phyloP scores from a whole-genome alignment of 92 coral and sea anemone species.

The Scolanthus callimorphus region DNA sequence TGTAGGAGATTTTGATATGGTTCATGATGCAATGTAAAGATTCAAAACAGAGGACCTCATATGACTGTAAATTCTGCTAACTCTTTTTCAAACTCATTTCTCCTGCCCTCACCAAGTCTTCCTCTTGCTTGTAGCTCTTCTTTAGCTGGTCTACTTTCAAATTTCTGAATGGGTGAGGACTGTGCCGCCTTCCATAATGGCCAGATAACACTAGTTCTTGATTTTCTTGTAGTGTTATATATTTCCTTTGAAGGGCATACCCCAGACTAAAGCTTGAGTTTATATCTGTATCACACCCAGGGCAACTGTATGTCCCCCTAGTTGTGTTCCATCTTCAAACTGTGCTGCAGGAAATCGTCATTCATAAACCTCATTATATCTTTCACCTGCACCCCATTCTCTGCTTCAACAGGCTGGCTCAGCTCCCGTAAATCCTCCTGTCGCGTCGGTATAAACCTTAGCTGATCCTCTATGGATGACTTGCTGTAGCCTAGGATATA shows the following conservation, averaged over 20 bases:
- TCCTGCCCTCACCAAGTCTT: neutral
- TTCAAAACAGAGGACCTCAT: slow-evolving; percentile 38
- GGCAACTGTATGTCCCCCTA: slow-evolving; percentile 26
- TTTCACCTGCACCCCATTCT: no score
- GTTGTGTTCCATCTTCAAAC: slow-evolving; percentile 27
- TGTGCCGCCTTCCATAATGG: slow-evolving; percentile 17
- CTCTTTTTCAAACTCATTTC: slow-evolving; percentile 3
- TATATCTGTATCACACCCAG: slow-evolving; percentile 11
- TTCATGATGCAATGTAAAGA: slow-evolving; percentile 33
- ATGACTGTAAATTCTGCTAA: slow-evolving; percentile 14
- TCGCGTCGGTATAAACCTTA: no score
- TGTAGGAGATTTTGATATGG: slow-evolving; percentile 24
- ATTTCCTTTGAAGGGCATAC: slow-evolving; percentile 17
- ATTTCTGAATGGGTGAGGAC: slow-evolving; percentile 13
- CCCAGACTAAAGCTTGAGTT: slow-evolving; percentile 3
- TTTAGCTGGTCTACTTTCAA: slow-evolving; percentile 11
- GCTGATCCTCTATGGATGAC: no score
- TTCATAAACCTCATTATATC: no score
- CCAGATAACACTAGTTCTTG: slow-evolving; percentile 13
- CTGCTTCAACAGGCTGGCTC: no score
- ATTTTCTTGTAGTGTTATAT: slow-evolving; percentile 23
- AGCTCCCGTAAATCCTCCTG: no score
- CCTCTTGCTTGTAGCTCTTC: slow-evolving; percentile 22
- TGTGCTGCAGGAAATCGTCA: slow-evolving; percentile 23
- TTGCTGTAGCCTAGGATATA: no score